phyloP scores from a whole-genome alignment of 2,113 vertebrate species.

The Malurus cyaneus region DNA sequence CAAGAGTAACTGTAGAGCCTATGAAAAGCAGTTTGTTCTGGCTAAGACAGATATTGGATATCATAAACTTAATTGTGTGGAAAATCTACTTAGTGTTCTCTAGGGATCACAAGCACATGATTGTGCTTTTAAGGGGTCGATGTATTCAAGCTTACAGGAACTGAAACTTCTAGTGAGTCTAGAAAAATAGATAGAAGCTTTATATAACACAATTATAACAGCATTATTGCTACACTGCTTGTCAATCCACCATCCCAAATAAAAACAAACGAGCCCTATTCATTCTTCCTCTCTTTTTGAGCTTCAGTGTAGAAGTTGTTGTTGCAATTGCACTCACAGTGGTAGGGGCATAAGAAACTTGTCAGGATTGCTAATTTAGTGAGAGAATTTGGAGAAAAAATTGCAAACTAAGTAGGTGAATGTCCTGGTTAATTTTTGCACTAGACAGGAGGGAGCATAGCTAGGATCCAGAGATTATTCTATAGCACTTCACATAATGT shows the following conservation, averaged over 20 bases:
- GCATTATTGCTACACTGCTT: background rate
- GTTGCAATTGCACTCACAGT: background rate
- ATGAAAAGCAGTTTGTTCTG: background rate
- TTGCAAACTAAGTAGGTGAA: background rate
- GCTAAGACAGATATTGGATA: background rate
- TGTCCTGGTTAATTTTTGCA: background rate
- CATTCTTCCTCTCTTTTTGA: background rate
- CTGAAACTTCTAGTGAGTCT: background rate
- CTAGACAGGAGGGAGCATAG: background rate
- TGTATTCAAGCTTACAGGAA: slow-evolving; percentile 34
- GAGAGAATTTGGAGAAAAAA: background rate
- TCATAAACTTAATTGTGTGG: slow-evolving; percentile 33
- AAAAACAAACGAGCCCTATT: background rate
- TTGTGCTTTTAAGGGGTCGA: slow-evolving; percentile 30
- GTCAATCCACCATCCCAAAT: background rate
- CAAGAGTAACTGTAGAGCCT: background rate
- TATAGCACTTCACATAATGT: background rate
- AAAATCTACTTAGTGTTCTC: slow-evolving; percentile 39
- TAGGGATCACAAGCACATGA: background rate
- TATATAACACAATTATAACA: slow-evolving; percentile 15
- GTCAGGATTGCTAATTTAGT: background rate
- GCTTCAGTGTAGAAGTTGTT: background rate
- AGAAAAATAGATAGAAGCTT: slow-evolving; percentile 48
- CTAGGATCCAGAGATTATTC: background rate
- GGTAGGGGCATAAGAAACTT: background rate